Evolutionary conservation across 2,888 invertebrate species (phyloP), one percentile per base, ranked within the genome.

Genomic region (Aleiodes alternator): DNA sequence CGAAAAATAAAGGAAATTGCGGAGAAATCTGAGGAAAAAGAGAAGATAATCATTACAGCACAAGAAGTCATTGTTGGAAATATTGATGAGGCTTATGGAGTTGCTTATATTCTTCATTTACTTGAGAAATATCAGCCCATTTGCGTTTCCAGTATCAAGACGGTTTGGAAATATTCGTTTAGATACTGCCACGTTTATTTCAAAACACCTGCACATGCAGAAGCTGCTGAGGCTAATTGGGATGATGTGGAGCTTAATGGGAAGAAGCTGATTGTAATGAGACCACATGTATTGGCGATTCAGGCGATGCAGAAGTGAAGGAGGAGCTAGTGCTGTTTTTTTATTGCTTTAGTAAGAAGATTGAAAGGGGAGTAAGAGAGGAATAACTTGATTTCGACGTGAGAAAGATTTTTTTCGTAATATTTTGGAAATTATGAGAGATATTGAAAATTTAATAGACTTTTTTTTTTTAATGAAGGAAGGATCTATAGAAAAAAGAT

Each of bases 171-270:
- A 7, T 68, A 38, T 7, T 68, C 84, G 23, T 82, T 59, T 79
- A 81, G 84, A 57, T 88, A 84, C 64, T 87, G 87, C 61, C 78
- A 82, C 11, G 83, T 87, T 34, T 88, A 84, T 59, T 85, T 87
- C 29, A 77, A 80, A 59, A 78, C 80, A 0, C 1, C 6, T 1
- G 56, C 77, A 14, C 82, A 84, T 43, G 84, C 85, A 0, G 3
- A 56, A 4, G 76, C 75, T 3, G 79, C 79, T 0, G 80, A 85
- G 57, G 75, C 75, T 12, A 59, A 81, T 53, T 85, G 84, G 66
- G 85, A 88, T 50, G 72, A 78, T 31, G 78, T 74, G 9, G 0
- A 23, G 3, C 61, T 88, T 11, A 14, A 16, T 11, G 84, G 80
- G 0, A 75, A 78, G 8, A 82, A 80, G 31, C 76, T 88, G 11